Evolutionary conservation across 2,113 vertebrate genomes (phyloP), one percentile per base, ranked within the genome.

Genomic region (Puntigrus tetrazona): DNA sequence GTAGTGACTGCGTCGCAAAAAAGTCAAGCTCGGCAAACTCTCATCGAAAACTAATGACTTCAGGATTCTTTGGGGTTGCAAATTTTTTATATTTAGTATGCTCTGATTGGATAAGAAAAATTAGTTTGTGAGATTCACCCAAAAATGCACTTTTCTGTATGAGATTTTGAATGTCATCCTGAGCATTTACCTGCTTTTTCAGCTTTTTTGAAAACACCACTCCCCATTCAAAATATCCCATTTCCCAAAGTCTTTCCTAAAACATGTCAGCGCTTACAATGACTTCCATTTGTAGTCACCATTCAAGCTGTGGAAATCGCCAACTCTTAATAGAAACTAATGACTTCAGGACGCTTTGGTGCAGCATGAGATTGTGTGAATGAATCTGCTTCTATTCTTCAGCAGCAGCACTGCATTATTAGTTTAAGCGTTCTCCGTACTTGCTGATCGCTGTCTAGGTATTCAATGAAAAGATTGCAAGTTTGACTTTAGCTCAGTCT

Each of bases 391-490:
- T 78, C 50, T 81, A 81, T 69, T 25, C 41, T 69, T 67, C 14
- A 50, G 16, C 10, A 45, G 38, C 59, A 45, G 61, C 27, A 31
- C 25, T 69, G 18, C 43, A 67, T 81, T 47, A 20, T 27, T 50
- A 81, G 77, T 79, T 61, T 79, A 63, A 79, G 61, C 34, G 55
- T 29, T 75, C 55, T 78, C 34, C 22, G 63, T 18, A 29, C 36
- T 18, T 63, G 36, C 38, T 43, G 77, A 63, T 29, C 13, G 22
- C 57, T 41, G 25, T 61, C 34, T 78, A 25, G 10, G 34, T 78
- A 22, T 63, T 79, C 77, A 79, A 10, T 61, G 31, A 61, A 78
- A 78, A 79, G 77, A 79, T 75, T 31, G 43, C 43, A 31, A 75
- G 73, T 63, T 63, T 43, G 22, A 43, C 34, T 79, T 36, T 43